Percentiles rank a stretch among this genome's conserved stretches.
Evolutionary conservation across 2,797 vertebrate species (phyloP).

Genomic region (Schizothorax lantsangensis): DNA sequence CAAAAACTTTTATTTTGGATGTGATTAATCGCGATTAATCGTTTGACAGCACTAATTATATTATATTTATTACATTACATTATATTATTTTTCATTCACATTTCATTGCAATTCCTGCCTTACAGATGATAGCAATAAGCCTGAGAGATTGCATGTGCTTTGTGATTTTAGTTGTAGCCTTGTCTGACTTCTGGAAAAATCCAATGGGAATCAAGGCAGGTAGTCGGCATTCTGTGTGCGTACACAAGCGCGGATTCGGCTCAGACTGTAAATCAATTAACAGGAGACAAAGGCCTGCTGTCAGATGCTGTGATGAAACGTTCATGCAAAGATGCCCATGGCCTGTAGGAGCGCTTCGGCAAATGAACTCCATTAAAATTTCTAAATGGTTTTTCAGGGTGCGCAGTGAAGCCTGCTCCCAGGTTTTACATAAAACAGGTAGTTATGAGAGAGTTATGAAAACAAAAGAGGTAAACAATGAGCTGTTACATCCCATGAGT

Average conservation of each 20-base stretch:
- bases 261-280: conserved; percentile 46
- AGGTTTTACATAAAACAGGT: conserved; percentile 44
- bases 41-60: too few relatives aligned
- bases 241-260: conserved; percentile 28
- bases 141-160: background rate
- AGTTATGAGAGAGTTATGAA: conserved; percentile 37
- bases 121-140: too few relatives aligned
- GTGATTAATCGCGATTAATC: too few relatives aligned
- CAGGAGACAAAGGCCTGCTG: conserved; percentile 53
- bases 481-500: conserved; percentile 31
- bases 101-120: background rate
- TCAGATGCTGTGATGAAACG: conserved; percentile 40
- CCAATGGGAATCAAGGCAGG: conserved; percentile 7
- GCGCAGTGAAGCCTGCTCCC: conserved; percentile 36
- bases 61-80: background rate
- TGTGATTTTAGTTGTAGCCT: background rate
- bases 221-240: background rate
- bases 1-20: too few relatives aligned
- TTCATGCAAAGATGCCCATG: conserved; percentile 48
- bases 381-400: conserved; percentile 41
- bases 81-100: background rate
- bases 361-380: conserved; percentile 51
- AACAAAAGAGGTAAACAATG: conserved; percentile 44
- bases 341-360: conserved; percentile 9
- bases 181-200: conserved; percentile 28